Conservation (phyloP, 2,888 invertebrate genomes). For the Pinctada fucata region DNA sequence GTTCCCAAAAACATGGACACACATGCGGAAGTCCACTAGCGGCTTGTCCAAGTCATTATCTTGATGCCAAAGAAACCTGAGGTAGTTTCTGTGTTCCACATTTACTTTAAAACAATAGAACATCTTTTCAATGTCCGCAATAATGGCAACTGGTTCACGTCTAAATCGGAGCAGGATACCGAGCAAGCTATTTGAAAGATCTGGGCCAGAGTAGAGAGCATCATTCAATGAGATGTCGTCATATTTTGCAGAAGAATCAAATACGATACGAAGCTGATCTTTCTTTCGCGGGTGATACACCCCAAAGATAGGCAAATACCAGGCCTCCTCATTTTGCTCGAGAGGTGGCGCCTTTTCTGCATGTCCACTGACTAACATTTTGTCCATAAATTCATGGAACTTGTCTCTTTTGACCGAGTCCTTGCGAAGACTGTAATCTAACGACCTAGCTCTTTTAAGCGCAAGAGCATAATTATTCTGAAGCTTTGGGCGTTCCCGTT, state of each 20-base stretch:
- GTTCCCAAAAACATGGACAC: constrained; percentile 42
- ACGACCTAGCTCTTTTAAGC: constrained; percentile 21
- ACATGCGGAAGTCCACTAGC: constrained; percentile 44
- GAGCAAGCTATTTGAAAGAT: constrained; percentile 43
- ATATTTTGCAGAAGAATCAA: constrained; percentile 42
- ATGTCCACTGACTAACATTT: constrained; percentile 35
- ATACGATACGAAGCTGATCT: constrained; percentile 44
- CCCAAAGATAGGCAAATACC: constrained; percentile 51
- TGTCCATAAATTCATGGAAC: constrained; percentile 43
- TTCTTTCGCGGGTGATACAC: no score
- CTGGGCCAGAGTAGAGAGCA: constrained; percentile 41
- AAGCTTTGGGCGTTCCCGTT: constrained; percentile 11
- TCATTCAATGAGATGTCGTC: constrained; percentile 42
- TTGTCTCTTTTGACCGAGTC: constrained; percentile 37
- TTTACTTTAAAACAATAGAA: constrained; percentile 44
- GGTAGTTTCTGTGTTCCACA: constrained; percentile 37
- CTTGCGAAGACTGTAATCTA: constrained; percentile 32
- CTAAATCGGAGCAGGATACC: constrained; percentile 41
- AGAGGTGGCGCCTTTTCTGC: constrained; percentile 44
- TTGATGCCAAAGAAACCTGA: constrained; percentile 46
- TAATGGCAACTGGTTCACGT: constrained; percentile 34
- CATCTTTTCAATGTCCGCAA: constrained; percentile 47
- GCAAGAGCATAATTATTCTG: constrained; percentile 34
- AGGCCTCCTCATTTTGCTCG: constrained; percentile 34
- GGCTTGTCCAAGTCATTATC: constrained; percentile 35